phyloP scores from a whole-genome alignment of 1,140 invertebrate genomes.

The Apis florea region DNA sequence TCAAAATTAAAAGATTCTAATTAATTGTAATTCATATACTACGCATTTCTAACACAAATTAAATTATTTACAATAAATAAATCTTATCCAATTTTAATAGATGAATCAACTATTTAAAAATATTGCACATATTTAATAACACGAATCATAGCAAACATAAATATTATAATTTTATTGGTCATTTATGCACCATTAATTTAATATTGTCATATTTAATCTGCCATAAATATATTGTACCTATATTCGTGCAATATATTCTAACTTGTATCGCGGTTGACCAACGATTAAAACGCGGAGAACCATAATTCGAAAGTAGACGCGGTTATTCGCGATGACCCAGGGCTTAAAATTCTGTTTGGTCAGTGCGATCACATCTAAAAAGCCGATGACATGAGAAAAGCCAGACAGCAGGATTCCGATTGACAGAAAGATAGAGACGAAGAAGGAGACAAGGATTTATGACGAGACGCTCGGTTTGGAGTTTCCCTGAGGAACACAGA shows the following conservation, averaged over 20 bases:
- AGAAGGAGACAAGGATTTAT: constrained; percentile 25
- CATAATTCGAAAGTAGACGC: not conserved
- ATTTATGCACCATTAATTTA: not conserved
- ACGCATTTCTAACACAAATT: too few species aligned
- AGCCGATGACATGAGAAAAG: constrained; percentile 35
- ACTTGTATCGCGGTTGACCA: not conserved
- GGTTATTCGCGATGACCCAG: not conserved
- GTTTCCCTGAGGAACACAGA: constrained; percentile 20
- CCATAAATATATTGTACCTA: too few species aligned
- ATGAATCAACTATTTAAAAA: too few species aligned
- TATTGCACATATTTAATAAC: too few species aligned
- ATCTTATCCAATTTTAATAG: too few species aligned
- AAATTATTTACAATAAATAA: too few species aligned
- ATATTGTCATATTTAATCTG: not conserved
- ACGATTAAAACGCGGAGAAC: not conserved
- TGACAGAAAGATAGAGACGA: constrained; percentile 19
- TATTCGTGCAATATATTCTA: not conserved
- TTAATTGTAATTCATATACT: too few species aligned
- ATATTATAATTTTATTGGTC: not conserved
- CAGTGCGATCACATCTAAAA: constrained; percentile 25
- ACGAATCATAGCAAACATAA: not conserved
- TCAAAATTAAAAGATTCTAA: too few species aligned
- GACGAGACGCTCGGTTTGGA: not conserved
- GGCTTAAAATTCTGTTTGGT: constrained; percentile 23
- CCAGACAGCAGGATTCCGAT: constrained; percentile 15